Conservation (phyloP, 1,140 invertebrate genomes). For the Drosophila asahinai region DNA sequence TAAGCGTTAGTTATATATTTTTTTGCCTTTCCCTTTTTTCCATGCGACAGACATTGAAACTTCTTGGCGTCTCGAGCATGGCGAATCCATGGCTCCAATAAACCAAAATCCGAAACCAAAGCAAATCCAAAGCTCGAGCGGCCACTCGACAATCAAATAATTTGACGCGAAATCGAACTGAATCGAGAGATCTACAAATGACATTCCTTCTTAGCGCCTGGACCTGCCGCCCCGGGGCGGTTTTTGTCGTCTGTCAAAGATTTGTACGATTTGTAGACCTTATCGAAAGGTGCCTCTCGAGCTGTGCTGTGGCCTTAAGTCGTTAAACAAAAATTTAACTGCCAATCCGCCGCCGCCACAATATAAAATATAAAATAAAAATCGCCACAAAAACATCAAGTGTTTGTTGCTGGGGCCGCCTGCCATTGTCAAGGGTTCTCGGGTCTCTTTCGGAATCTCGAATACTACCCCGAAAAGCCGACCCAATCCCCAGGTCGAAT, state of each 20-base stretch:
- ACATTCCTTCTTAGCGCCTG: conserved; percentile 76
- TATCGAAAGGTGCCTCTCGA: conserved; percentile 71
- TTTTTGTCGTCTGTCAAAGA: conserved; percentile 72
- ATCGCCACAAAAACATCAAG: conserved; percentile 75
- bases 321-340: conserved; percentile 70
- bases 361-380: conserved; percentile 50
- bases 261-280: conserved; percentile 60
- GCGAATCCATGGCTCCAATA: conserved; percentile 44
- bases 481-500: conserved; percentile 53
- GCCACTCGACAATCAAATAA: conserved; percentile 75
- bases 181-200: conserved; percentile 55
- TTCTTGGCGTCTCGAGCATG: conserved; percentile 68
- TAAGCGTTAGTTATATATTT: conserved; percentile 63
- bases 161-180: conserved; percentile 57
- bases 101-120: conserved; percentile 1
- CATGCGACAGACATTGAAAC: conserved; percentile 66
- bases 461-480: conserved; percentile 1
- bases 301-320: conserved; percentile 69
- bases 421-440: conserved; percentile 56
- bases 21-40: conserved; percentile 75
- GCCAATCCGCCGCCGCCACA: conserved; percentile 69
- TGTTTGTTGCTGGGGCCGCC: conserved; percentile 67
- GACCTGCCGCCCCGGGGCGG: conserved; percentile 47
- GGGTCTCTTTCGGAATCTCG: conserved; percentile 14
- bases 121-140: conserved; percentile 19